Percentiles rank a stretch among this genome's conserved stretches.
phyloP scores from a whole-genome alignment of 2,113 vertebrate genomes.

The Rhea americana region DNA sequence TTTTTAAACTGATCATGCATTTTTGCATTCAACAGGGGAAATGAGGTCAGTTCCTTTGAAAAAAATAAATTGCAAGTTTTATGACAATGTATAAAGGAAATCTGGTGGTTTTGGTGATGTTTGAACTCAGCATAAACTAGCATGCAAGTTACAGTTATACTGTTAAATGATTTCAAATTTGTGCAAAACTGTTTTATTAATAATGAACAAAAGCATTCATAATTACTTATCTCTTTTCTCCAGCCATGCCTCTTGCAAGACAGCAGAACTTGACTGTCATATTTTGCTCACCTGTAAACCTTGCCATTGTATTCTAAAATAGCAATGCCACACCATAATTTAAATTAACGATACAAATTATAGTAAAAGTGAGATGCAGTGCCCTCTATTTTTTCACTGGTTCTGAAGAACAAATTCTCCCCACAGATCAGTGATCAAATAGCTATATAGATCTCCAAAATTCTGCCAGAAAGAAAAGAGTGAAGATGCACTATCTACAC shows the following conservation, averaged over 20 bases:
- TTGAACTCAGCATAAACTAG: not conserved
- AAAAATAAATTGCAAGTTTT: not conserved
- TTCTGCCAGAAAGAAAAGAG: not conserved
- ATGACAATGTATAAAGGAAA: not conserved
- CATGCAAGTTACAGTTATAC: not conserved
- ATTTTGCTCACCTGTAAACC: not conserved
- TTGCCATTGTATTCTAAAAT: not conserved
- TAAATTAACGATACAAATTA: not conserved
- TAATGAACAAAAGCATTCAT: not conserved
- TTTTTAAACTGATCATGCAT: not conserved
- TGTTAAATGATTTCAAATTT: not conserved
- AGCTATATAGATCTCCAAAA: not conserved
- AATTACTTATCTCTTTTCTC: not conserved
- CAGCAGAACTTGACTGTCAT: not conserved
- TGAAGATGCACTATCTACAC: not conserved
- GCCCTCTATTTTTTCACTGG: not conserved
- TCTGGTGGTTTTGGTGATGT: not conserved
- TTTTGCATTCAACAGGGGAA: not conserved
- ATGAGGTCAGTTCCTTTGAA: not conserved
- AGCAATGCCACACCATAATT: not conserved
- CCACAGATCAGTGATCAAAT: not conserved
- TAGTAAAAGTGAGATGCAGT: not conserved
- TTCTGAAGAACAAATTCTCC: not conserved
- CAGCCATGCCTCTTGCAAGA: not conserved
- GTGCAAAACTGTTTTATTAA: not conserved